A percentile compares a stretch with the other conserved stretches of the same genome.
Evolutionary conservation across 2,888 invertebrate genomes (phyloP).

Genomic region (Pomacea canaliculata): DNA sequence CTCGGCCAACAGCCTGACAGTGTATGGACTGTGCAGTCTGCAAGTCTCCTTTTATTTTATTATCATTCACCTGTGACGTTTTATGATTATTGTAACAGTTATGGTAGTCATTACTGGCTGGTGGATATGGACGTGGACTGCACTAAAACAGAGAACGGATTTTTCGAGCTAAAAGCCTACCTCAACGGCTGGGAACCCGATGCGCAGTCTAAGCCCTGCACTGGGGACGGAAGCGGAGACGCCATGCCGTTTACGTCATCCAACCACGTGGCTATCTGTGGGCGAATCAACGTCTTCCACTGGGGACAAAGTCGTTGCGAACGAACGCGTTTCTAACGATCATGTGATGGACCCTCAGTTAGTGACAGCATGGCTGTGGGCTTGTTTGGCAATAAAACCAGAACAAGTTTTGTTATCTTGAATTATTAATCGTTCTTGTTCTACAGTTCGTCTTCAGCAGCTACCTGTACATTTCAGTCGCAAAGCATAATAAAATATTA

Average conservation of each 20-base stretch:
- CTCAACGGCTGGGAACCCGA: constrained; percentile 66
- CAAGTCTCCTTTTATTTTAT: too few species aligned
- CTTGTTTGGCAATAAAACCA: too few species aligned
- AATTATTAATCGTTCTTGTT: too few species aligned
- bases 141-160: constrained; percentile 65
- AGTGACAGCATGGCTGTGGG: too few species aligned
- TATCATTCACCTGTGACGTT: too few species aligned
- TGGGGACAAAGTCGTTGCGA: constrained; percentile 52
- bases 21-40: too few species aligned
- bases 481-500: too few species aligned
- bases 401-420: too few species aligned
- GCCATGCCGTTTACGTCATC: constrained; percentile 42
- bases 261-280: constrained; percentile 70
- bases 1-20: too few species aligned
- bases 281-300: constrained; percentile 67
- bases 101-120: constrained; percentile 70
- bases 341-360: too few species aligned
- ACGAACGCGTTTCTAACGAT: constrained; percentile 22
- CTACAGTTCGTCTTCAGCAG: too few species aligned
- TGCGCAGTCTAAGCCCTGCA: constrained; percentile 46
- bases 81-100: constrained; percentile 42
- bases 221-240: constrained; percentile 52
- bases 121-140: constrained; percentile 70
- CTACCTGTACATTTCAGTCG: too few species aligned
- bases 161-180: constrained; percentile 70